Evolutionary conservation across 23 tunicate species (phyloP).

Genomic region (Aplidium turbinatum): DNA sequence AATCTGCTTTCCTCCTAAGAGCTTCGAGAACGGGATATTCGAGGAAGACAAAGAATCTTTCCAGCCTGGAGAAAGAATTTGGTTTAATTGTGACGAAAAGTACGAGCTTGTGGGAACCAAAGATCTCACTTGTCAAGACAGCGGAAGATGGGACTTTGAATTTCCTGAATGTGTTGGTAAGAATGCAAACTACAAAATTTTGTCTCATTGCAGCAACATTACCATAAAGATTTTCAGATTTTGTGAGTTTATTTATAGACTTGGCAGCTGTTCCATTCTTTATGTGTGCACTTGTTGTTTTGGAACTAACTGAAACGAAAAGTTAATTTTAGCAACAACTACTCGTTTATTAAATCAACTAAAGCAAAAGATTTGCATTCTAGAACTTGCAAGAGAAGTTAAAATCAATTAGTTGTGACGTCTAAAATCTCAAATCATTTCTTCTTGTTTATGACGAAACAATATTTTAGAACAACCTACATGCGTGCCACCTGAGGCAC

Average conservation of each 20-base stretch:
- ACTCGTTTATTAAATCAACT: too few relatives aligned
- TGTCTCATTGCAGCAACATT: too few relatives aligned
- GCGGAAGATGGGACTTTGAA: constrained; percentile 41
- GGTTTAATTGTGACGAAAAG: constrained; percentile 43
- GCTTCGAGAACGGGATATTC: constrained; percentile 27
- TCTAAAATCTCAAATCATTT: background rate
- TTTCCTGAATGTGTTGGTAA: constrained; percentile 48
- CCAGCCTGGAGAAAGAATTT: constrained; percentile 14
- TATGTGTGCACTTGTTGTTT: too few relatives aligned
- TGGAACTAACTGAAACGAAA: too few relatives aligned
- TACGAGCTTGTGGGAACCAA: constrained; percentile 27
- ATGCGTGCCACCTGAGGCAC: background rate
- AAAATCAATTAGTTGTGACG: background rate
- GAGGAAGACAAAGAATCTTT: constrained; percentile 15
- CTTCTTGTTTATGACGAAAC: too few relatives aligned
- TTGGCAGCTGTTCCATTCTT: too few relatives aligned
- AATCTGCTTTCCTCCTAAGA: constrained; percentile 3
- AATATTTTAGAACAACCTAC: constrained; percentile 5
- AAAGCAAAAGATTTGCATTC: too few relatives aligned
- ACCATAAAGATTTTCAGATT: too few relatives aligned
- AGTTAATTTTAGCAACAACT: too few relatives aligned
- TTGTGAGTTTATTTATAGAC: too few relatives aligned
- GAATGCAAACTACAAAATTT: too few relatives aligned
- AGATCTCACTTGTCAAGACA: constrained; percentile 23
- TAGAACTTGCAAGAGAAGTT: too few relatives aligned